A percentile compares a stretch with the other conserved stretches of the same genome.
Evolutionary conservation across 2,888 invertebrate genomes (phyloP).

Genomic region (Operophtera brumata): DNA sequence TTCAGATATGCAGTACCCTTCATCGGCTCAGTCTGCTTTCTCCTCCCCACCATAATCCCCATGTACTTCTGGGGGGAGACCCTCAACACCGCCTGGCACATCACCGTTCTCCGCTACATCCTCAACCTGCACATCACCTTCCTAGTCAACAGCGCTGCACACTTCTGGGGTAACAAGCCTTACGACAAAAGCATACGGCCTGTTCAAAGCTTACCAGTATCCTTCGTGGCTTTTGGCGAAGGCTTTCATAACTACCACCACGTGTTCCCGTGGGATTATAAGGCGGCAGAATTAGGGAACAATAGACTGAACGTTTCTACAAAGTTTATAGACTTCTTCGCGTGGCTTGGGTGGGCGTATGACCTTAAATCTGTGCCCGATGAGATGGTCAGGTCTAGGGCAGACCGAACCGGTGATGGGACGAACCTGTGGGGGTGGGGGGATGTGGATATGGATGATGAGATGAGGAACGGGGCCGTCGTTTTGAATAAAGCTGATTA

Average conservation of each 20-base stretch:
- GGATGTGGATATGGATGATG: too few relatives aligned
- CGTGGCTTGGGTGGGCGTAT: conserved; percentile 85
- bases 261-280: too few relatives aligned
- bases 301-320: conserved; percentile 87
- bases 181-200: conserved; percentile 83
- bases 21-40: neutral
- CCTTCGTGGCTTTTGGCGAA: too few relatives aligned
- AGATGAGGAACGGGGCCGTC: too few relatives aligned
- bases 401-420: conserved; percentile 31
- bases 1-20: neutral
- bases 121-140: conserved; percentile 83
- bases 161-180: conserved; percentile 87
- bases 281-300: too few relatives aligned
- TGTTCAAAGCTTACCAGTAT: conserved; percentile 48
- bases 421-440: neutral
- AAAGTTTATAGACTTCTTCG: conserved; percentile 78
- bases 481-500: too few relatives aligned
- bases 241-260: too few relatives aligned
- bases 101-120: conserved; percentile 43
- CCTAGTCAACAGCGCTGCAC: conserved; percentile 83
- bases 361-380: conserved; percentile 85
- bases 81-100: conserved; percentile 66
- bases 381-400: conserved; percentile 34
- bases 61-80: conserved; percentile 45
- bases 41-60: neutral